Evolutionary conservation across 2,113 vertebrate genomes (phyloP).

Genomic region (Accipiter cooperii): DNA sequence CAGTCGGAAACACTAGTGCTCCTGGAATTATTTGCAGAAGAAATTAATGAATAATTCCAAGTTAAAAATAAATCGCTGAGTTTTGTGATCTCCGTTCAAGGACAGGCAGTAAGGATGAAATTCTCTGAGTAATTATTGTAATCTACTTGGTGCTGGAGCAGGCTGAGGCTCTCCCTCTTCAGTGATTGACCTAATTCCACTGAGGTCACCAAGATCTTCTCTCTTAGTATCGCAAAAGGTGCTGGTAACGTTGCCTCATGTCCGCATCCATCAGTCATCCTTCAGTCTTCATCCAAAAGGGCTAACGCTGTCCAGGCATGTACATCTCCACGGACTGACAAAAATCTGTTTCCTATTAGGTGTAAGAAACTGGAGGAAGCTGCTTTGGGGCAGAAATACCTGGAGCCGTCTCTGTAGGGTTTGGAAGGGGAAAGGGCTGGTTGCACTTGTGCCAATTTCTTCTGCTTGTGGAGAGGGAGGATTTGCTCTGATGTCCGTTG

Average conservation of each 20-base stretch:
- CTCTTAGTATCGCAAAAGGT: background rate
- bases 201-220: background rate
- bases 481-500: background rate
- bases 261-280: accelerated
- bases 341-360: background rate
- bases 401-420: background rate
- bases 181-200: background rate
- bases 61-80: background rate
- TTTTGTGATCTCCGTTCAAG: background rate
- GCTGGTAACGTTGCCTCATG: accelerated
- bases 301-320: accelerated
- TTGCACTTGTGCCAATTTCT: background rate
- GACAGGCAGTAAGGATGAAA: background rate
- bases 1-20: background rate
- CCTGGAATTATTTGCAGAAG: background rate
- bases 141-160: background rate
- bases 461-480: background rate
- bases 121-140: background rate
- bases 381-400: background rate
- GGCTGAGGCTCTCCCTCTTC: background rate
- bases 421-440: background rate
- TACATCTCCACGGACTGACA: background rate
- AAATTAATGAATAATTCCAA: background rate
- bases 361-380: background rate
- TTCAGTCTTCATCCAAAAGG: too few relatives aligned